These are phyloP conservation scores for Torymus tubicola DNA, from an alignment of 2,888 invertebrate species.

Conservation along the genomic window DNA sequence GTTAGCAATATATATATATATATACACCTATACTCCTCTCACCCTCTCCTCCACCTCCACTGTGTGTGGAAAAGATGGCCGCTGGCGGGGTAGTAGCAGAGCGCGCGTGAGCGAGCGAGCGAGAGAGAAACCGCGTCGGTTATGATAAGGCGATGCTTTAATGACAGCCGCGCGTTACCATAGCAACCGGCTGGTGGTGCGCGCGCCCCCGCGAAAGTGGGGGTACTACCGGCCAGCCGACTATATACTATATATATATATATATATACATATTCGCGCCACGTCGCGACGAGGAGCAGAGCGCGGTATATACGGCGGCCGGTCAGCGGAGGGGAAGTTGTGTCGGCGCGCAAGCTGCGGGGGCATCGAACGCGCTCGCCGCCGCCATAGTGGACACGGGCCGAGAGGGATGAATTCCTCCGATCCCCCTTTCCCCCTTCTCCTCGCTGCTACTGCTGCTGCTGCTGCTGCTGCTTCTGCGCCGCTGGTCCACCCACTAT, in stretches of 20 bases:
- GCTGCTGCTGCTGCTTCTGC: constrained; percentile 1
- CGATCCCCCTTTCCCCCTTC: constrained; percentile 60
- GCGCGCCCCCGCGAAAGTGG: too few species aligned
- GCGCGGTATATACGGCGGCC: constrained; percentile 16
- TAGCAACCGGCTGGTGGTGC: constrained; percentile 73
- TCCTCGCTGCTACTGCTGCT: not conserved
- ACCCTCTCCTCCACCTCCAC: constrained; percentile 23
- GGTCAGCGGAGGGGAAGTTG: not conserved
- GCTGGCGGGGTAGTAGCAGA: constrained; percentile 60
- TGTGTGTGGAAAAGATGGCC: constrained; percentile 72
- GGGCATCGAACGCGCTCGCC: constrained; percentile 70
- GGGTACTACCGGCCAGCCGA: too few species aligned
- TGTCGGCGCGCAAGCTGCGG: constrained; percentile 22
- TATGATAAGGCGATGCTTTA: constrained; percentile 77
- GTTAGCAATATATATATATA: too few species aligned
- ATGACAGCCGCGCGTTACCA: constrained; percentile 72
- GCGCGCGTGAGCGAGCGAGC: constrained; percentile 61
- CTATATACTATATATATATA: too few species aligned
- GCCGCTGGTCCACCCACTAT: constrained; percentile 27
- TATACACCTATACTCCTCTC: too few species aligned
- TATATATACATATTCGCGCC: too few species aligned
- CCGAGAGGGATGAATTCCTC: constrained; percentile 69
- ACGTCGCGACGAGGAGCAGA: constrained; percentile 36
- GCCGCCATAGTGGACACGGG: constrained; percentile 74
- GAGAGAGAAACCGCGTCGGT: constrained; percentile 72